These are phyloP conservation scores for Sisor rabdophorus DNA, from an alignment of 2,113 vertebrate species.

Conservation along the genomic window DNA sequence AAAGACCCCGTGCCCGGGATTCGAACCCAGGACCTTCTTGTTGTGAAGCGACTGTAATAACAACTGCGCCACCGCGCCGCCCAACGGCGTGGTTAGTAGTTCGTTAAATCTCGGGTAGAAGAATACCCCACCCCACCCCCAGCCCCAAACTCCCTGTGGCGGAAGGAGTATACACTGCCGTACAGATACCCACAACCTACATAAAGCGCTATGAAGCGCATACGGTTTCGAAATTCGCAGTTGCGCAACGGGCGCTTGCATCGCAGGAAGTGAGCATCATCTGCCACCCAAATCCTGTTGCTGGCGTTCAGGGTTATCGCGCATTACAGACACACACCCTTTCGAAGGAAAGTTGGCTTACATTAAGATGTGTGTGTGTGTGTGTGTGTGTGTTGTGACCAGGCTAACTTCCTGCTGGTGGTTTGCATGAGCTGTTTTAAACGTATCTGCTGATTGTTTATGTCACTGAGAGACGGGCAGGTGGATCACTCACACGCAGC, in stretches of 20 bases:
- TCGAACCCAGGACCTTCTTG: too few relatives aligned
- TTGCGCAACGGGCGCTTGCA: constrained; percentile 12
- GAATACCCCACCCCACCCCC: too few relatives aligned
- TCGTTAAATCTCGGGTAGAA: too few relatives aligned
- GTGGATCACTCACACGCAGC: neutral
- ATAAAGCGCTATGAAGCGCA: neutral
- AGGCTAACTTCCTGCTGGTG: neutral
- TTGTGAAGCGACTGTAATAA: too few relatives aligned
- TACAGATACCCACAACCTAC: neutral
- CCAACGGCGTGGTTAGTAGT: too few relatives aligned
- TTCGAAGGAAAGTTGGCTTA: neutral
- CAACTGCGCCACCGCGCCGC: too few relatives aligned
- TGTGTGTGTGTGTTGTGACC: neutral
- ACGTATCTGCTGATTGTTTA: neutral
- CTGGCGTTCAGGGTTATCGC: constrained; percentile 2
- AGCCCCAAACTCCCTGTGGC: too few relatives aligned
- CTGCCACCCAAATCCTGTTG: constrained; percentile 13
- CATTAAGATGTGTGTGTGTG: neutral
- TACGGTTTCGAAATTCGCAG: neutral
- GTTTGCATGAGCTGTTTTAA: neutral
- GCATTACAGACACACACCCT: constrained; percentile 29
- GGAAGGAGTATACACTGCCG: too few relatives aligned
- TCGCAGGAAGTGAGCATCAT: constrained; percentile 32
- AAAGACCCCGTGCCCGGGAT: too few relatives aligned
- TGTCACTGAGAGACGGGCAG: neutral